Conservation (phyloP, 2,888 invertebrate species). For the Balanococcus diminutus region DNA sequence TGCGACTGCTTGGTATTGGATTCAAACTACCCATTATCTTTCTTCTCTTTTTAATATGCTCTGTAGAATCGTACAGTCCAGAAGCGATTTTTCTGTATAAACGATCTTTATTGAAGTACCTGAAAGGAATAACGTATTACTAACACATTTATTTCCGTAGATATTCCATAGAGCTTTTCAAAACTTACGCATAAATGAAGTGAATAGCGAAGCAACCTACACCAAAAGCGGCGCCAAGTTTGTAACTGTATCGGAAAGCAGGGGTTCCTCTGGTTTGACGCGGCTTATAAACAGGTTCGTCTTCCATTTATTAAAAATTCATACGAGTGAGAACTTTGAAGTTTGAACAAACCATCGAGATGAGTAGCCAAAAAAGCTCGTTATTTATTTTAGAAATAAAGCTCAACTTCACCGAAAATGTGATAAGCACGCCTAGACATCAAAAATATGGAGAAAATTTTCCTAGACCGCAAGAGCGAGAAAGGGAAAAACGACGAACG, state of each 20-base stretch:
- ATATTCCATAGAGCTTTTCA: neutral
- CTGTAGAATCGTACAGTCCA: neutral
- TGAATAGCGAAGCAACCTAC: neutral
- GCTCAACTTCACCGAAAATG: too few species aligned
- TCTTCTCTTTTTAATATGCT: neutral
- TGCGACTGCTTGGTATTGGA: neutral
- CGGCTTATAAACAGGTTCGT: neutral
- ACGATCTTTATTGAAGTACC: neutral
- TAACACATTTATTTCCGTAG: neutral
- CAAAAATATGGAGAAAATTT: too few species aligned
- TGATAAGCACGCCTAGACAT: too few species aligned
- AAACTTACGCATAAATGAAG: neutral
- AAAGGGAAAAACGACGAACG: too few species aligned
- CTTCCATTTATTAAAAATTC: constrained; percentile 30
- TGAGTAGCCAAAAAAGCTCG: too few species aligned
- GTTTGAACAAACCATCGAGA: too few species aligned
- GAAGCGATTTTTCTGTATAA: neutral
- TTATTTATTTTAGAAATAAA: too few species aligned
- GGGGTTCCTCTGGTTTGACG: neutral
- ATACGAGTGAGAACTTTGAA: neutral
- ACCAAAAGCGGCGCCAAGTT: neutral
- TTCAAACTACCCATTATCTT: neutral
- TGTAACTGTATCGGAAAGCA: neutral
- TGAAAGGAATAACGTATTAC: neutral
- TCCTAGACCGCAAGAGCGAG: too few species aligned